Evolutionary conservation across 2,888 invertebrate species (phyloP).

Genomic region (Oscheius onirici): DNA sequence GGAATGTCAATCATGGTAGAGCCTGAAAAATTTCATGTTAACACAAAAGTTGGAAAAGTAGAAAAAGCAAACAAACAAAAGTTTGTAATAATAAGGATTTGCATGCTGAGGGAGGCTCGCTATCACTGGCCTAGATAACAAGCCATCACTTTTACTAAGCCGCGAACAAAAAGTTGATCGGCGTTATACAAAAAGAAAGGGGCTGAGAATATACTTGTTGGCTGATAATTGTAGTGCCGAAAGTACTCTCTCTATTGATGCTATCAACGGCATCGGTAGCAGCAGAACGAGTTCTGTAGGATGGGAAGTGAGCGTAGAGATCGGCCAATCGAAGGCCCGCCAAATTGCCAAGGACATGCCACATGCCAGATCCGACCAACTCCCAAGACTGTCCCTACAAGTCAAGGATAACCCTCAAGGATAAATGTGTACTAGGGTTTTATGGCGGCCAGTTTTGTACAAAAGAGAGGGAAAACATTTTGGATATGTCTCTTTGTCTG

Average conservation of each 20-base stretch:
- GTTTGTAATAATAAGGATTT: slow-evolving; percentile 16
- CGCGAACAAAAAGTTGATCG: not conserved
- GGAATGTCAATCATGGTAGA: slow-evolving; percentile 21
- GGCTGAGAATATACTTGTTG: not conserved
- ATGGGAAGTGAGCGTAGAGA: not conserved
- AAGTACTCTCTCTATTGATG: slow-evolving; percentile 23
- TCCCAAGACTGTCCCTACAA: slow-evolving; percentile 19
- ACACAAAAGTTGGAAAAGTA: not conserved
- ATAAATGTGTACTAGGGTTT: slow-evolving; percentile 13
- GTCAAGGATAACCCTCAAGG: slow-evolving; percentile 26
- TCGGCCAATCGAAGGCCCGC: slow-evolving; percentile 32
- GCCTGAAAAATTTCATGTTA: not conserved
- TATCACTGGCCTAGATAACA: slow-evolving; percentile 8
- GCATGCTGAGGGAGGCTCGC: slow-evolving; percentile 3
- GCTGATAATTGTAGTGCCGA: not conserved
- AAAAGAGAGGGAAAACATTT: not conserved
- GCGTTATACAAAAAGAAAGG: not conserved
- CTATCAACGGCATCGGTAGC: slow-evolving; percentile 24
- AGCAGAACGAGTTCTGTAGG: slow-evolving; percentile 26
- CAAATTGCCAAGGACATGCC: slow-evolving; percentile 33
- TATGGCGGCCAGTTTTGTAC: not conserved
- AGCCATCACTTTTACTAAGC: not conserved
- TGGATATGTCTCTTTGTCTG: not conserved
- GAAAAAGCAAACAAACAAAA: not conserved
- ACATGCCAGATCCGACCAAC: slow-evolving; percentile 25